Evolutionary conservation across 2,113 vertebrate genomes (phyloP).

Genomic region (Mastomys natalensis): DNA sequence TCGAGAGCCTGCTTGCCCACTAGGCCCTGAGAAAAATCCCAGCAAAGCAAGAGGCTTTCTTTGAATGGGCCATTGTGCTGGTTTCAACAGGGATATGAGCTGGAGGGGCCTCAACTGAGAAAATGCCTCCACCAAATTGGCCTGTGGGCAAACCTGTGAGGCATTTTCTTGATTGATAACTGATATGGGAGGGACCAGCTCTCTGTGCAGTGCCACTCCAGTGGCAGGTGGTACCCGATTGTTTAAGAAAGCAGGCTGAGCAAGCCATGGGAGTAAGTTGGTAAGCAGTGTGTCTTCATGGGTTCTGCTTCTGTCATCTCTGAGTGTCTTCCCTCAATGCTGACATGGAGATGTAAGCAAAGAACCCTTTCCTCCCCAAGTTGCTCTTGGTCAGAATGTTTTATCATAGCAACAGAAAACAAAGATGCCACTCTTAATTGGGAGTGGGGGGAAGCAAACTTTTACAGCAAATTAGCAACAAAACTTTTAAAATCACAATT

Average conservation of each 20-base stretch:
- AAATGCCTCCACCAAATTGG: not conserved
- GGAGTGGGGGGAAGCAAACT: not conserved
- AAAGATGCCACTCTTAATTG: not conserved
- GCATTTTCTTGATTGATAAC: not conserved
- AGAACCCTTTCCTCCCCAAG: not conserved
- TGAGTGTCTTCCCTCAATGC: not conserved
- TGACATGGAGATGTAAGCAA: not conserved
- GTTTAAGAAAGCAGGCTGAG: not conserved
- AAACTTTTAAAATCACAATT: not conserved
- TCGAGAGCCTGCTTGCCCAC: not conserved
- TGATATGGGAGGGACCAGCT: not conserved
- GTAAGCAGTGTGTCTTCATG: not conserved
- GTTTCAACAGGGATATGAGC: not conserved
- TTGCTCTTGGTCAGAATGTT: not conserved
- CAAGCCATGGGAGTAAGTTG: not conserved
- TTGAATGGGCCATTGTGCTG: not conserved
- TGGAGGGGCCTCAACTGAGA: not conserved
- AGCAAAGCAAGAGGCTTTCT: not conserved
- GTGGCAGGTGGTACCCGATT: not conserved
- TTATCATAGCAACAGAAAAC: not conserved
- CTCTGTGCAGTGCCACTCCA: not conserved
- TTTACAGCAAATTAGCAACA: constrained; percentile 37
- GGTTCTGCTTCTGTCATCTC: not conserved
- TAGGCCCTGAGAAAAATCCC: too few relatives aligned
- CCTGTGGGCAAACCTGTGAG: not conserved